Evolutionary conservation across 37 sponge, comb jelly and placozoan species (phyloP).

Genomic region (Oscarella lobularis): DNA sequence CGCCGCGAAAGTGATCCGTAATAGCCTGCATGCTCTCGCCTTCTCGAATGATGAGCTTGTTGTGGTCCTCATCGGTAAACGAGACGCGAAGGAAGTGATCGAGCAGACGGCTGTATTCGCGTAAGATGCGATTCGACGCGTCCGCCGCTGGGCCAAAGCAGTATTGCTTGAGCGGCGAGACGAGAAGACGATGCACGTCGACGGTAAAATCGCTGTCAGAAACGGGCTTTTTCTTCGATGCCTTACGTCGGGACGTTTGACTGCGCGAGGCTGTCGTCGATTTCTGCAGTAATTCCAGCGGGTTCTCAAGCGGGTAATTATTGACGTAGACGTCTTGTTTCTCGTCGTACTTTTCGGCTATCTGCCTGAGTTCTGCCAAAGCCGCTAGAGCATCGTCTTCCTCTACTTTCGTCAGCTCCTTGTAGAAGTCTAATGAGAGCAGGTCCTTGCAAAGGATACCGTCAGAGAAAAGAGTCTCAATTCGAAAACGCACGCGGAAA

Average conservation of each 20-base stretch:
- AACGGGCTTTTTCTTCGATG: background rate
- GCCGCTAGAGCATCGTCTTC: background rate
- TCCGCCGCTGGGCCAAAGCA: constrained; percentile 15
- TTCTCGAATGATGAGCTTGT: background rate
- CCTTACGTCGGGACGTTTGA: background rate
- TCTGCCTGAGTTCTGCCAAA: background rate
- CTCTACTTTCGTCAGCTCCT: background rate
- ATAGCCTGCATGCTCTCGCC: background rate
- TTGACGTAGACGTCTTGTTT: background rate
- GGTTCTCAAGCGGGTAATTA: background rate
- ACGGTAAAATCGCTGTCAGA: background rate
- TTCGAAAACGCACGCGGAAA: background rate
- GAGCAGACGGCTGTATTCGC: background rate
- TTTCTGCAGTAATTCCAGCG: no score
- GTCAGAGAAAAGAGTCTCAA: background rate
- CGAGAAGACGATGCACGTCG: background rate
- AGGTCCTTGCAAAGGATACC: constrained; percentile 1
- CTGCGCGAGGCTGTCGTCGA: background rate
- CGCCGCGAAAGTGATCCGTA: background rate
- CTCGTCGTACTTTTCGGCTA: background rate
- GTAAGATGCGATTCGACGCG: constrained; percentile 16
- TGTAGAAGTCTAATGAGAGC: background rate
- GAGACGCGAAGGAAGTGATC: constrained; percentile 20
- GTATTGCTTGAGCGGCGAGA: constrained; percentile 12
- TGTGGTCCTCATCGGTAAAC: constrained; percentile 17